Evolutionary conservation across 2,888 invertebrate genomes (phyloP).

Genomic region (Rambutsinella grinnellia): DNA sequence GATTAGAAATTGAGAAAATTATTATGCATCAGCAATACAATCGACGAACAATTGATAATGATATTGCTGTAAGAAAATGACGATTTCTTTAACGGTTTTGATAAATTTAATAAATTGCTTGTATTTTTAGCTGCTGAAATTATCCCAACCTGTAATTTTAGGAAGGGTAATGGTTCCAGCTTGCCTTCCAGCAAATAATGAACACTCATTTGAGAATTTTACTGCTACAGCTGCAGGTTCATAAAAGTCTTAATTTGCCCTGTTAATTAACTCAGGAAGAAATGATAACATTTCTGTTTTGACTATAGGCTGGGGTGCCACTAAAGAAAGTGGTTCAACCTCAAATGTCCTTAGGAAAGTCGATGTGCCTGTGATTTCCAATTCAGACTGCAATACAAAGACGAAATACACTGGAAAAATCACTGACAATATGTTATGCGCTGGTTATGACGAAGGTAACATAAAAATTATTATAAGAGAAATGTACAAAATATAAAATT

Average conservation of each 20-base stretch:
- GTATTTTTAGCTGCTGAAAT: constrained; percentile 50
- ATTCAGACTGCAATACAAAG: constrained; percentile 75
- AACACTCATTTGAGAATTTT: constrained; percentile 49
- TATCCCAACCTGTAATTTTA: constrained; percentile 51
- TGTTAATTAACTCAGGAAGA: not conserved
- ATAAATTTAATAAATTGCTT: constrained; percentile 1
- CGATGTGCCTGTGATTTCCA: constrained; percentile 83
- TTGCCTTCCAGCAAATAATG: constrained; percentile 63
- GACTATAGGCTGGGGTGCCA: constrained; percentile 42
- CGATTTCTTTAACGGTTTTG: not conserved
- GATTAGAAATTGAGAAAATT: constrained; percentile 48
- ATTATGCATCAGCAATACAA: constrained; percentile 61
- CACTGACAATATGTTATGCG: constrained; percentile 62
- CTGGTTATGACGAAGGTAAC: constrained; percentile 25
- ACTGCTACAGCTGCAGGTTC: constrained; percentile 60
- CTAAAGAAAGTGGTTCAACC: constrained; percentile 26
- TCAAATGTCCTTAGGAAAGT: constrained; percentile 76
- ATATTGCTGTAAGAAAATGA: constrained; percentile 55
- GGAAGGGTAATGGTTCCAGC: constrained; percentile 58
- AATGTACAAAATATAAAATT: no score
- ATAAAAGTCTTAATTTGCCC: not conserved
- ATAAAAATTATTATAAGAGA: no score
- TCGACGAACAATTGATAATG: constrained; percentile 57
- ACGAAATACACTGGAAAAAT: constrained; percentile 63
- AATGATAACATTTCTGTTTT: constrained; percentile 2